A percentile compares a stretch with the other conserved stretches of the same genome.
phyloP scores from a whole-genome alignment of 2,797 vertebrate genomes.

The Botia almorhae region DNA sequence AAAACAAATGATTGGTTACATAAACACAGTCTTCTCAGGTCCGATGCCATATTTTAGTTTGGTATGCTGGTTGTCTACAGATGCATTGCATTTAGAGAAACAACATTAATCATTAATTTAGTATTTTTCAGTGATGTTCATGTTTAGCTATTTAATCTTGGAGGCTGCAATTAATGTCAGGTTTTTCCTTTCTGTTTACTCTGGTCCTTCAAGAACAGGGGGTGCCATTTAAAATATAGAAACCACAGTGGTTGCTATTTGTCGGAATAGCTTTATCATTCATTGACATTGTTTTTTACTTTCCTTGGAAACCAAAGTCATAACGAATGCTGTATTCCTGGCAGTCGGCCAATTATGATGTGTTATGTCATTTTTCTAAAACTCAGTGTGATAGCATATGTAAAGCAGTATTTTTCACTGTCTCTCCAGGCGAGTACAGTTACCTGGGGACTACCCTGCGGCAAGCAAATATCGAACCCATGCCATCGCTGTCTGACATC shows the following conservation, averaged over 20 bases:
- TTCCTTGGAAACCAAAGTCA: slow-evolving; percentile 25
- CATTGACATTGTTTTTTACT: slow-evolving; percentile 30
- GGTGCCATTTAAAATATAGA: slow-evolving; percentile 27
- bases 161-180: neutral
- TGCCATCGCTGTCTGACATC: slow-evolving; percentile 83
- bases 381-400: neutral
- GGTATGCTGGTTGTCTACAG: neutral
- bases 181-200: slow-evolving; percentile 38
- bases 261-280: slow-evolving; percentile 19
- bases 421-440: slow-evolving; percentile 78
- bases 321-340: slow-evolving; percentile 1
- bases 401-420: slow-evolving; percentile 17
- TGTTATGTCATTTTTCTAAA: neutral
- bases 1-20: slow-evolving; percentile 8
- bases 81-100: neutral
- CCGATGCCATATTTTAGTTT: neutral
- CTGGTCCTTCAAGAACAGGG: slow-evolving; percentile 32
- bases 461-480: slow-evolving; percentile 73
- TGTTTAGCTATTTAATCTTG: neutral
- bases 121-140: neutral
- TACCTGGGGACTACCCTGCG: slow-evolving; percentile 77
- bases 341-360: slow-evolving; percentile 1
- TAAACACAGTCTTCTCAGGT: neutral
- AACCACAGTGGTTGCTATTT: slow-evolving; percentile 31
- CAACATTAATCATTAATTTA: neutral